Base-by-base conservation (phyloP, 2,888 invertebrate species). In the Drosophila nr. perissopoda region DNA sequence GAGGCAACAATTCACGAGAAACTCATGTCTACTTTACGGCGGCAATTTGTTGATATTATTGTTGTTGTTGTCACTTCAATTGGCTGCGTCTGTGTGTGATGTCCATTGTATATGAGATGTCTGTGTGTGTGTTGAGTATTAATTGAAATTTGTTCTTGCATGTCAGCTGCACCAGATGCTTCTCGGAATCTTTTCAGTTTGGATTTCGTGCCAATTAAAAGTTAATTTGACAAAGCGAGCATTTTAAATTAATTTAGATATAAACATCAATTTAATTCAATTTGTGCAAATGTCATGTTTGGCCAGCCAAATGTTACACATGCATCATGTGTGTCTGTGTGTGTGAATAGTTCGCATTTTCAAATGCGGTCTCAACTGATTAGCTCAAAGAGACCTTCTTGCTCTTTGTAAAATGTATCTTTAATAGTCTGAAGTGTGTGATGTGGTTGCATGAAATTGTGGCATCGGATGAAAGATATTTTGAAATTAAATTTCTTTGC, bases 161-260 rank as follows among this genome's bases (percentile, higher is more conserved):
- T 82, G 89, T 88, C 83, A 88, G 68, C 29, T 83, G 83, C 83
- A 83, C 58, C 69, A 67, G 80, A 38, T 64, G 66, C 69, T 57
- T 54, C 29, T 16, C 54, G 48, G 38, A 21, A 40, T 53, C 65
- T 56, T 45, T 62, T 33, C 58, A 29, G 67, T 40, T 60, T 56
- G 68, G 61, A 69, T 79, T 88, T 83, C 78, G 75, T 73, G 76
- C 75, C 89, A 85, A 85, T 85, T 85, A 89, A 85, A 87, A 89
- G 72, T 83, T 85, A 85, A 85, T 85, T 89, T 85, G 87, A 83
- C 84, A 89, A 85, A 85, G 89, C 87, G 84, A 83, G 77, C 84
- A 83, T 87, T 87, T 75, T 69, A 82, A 89, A 89, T 89, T 89
- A 89, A 85, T 89, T 88, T 74, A 66, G 70, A 72, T 73, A 76